Percentiles rank a stretch among this genome's conserved stretches.
Evolutionary conservation across 2,797 vertebrate species (phyloP).

Genomic region (Picus viridis): DNA sequence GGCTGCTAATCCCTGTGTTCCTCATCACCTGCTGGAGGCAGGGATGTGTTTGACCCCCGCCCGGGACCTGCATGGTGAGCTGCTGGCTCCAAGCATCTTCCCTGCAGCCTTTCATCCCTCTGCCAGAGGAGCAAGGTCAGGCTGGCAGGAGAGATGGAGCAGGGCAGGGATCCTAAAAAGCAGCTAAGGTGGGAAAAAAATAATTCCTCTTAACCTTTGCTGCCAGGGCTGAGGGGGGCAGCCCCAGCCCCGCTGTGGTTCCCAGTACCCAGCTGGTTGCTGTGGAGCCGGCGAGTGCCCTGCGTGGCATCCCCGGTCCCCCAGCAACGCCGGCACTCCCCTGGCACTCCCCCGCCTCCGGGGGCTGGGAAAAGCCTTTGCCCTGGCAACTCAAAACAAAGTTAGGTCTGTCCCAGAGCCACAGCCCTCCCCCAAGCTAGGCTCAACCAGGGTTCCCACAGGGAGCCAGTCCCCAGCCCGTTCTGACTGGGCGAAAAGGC

Average conservation of each 20-base stretch:
- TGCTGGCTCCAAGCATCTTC: neutral
- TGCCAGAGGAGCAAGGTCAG: neutral
- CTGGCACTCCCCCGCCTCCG: neutral
- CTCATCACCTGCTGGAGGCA: neutral
- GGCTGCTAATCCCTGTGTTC: conserved; percentile 21
- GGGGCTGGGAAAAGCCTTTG: conserved; percentile 2
- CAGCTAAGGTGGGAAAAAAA: neutral
- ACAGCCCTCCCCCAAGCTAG: neutral
- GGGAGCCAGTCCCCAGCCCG: neutral
- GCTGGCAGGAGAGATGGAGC: neutral
- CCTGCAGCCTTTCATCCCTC: accelerated
- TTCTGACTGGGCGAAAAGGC: neutral
- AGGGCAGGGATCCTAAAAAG: neutral
- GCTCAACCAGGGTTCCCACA: neutral
- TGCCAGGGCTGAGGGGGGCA: neutral
- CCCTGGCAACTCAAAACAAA: conserved; percentile 57
- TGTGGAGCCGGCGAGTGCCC: neutral
- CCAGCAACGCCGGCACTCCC: neutral
- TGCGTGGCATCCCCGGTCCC: neutral
- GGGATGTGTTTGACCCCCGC: neutral
- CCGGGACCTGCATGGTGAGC: neutral
- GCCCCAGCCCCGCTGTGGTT: neutral
- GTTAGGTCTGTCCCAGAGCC: neutral
- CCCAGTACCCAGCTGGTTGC: neutral
- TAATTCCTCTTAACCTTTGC: neutral